Conservation (phyloP, 2,888 invertebrate genomes). For the Germaria angustata region DNA sequence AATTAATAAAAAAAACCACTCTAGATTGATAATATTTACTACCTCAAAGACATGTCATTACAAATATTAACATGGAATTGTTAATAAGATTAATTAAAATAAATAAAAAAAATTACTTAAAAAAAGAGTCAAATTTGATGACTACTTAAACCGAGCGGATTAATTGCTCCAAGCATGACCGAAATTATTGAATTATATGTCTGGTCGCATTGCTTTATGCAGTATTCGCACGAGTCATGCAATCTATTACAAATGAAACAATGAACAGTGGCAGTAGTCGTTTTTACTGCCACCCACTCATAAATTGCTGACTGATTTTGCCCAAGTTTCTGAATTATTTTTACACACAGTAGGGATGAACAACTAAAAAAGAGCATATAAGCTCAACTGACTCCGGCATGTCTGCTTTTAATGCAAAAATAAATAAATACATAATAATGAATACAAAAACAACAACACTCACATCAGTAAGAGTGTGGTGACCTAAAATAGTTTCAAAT, state of each 20-base stretch:
- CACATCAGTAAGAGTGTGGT: constrained; percentile 43
- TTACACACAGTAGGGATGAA: neutral
- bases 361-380: neutral
- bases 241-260: constrained; percentile 24
- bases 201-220: no score
- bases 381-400: constrained; percentile 43
- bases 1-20: no score
- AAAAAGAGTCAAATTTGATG: no score
- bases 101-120: no score
- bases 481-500: constrained; percentile 63
- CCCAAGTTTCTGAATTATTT: neutral
- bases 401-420: constrained; percentile 48
- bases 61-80: no score
- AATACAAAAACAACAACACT: constrained; percentile 3
- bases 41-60: no score
- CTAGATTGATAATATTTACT: no score
- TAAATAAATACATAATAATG: neutral
- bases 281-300: neutral
- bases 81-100: no score
- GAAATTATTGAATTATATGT: no score
- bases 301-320: neutral
- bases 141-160: no score
- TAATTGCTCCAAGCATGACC: no score
- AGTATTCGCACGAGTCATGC: neutral
- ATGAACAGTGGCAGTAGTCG: neutral